Base-by-base conservation (phyloP, 64 coral and sea anemone genomes). In the Porites australiensis region DNA sequence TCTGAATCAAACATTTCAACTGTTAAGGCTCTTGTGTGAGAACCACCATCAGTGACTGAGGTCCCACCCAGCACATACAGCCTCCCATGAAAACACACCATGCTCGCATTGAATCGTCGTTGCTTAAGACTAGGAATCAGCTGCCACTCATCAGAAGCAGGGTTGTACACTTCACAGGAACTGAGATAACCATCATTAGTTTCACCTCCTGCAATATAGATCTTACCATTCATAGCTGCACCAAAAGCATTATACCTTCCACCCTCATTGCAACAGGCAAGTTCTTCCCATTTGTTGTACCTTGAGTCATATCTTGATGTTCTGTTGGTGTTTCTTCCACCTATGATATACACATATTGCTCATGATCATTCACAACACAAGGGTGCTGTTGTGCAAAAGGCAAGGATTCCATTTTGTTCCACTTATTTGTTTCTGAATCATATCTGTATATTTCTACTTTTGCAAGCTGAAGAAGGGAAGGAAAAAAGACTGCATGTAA, bases 21-120 rank as follows among this genome's bases (percentile, higher is more conserved):
- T 74, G 71, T 74, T 48, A 74, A 74, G 3, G 44, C 8, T 74
- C 0, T 73, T 3, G 68, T 43, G 18, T 27, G 18, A n/a, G 27
- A 45, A 8, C 12, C 0, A 67, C 21, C 1, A 13, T 1, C 4
- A 67, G 9, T 2, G 0, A 13, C 2, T 44, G 3, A 0, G 11
- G 6, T 74, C 13, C 77, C 77, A 80, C 77, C 77, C 54, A 80
- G 14, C 22, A 80, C 54, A 57, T 80, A 80, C n/a, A 80, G 77
- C 11, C 22, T 58, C 61, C 77, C 77, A 1, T 80, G 8, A 13
- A 23, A 57, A 43, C 77, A 80, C 53, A 80, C 77, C 77, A 80
- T 80, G 54, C 77, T 80, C 4, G 53, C 77, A 2, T 60, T 5
- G 12, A 2, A 58, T 5, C 77, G 77, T 43, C 22, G 53, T 15